phyloP scores from a whole-genome alignment of 23 tunicate genomes.

The Ascidia mentula region DNA sequence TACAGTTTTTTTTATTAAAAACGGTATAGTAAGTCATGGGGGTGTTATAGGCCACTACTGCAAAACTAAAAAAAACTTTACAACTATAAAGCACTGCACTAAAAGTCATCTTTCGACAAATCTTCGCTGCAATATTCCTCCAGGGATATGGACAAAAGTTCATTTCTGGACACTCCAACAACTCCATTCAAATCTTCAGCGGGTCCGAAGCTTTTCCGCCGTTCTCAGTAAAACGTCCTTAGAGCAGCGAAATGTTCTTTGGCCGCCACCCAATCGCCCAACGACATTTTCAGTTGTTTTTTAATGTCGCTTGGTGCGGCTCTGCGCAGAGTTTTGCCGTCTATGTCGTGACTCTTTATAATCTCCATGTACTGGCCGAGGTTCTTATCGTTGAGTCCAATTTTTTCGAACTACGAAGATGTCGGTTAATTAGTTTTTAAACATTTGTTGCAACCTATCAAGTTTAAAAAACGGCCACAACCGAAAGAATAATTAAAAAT shows the following conservation, averaged over 20 bases:
- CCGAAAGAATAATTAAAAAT: too few species aligned
- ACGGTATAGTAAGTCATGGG: too few species aligned
- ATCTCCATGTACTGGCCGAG: constrained; percentile 7
- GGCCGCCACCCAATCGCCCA: constrained; percentile 32
- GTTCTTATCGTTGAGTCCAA: constrained; percentile 22
- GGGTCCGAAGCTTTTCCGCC: background rate
- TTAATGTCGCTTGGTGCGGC: background rate
- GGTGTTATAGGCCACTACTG: too few species aligned
- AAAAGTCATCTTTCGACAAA: too few species aligned
- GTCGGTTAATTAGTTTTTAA: too few species aligned
- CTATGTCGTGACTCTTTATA: constrained; percentile 12
- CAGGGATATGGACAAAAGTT: background rate
- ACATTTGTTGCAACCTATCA: too few species aligned
- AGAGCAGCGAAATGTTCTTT: constrained; percentile 7
- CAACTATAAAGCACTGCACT: too few species aligned
- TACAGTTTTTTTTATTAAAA: too few species aligned
- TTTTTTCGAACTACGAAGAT: constrained; percentile 23
- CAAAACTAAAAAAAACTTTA: too few species aligned
- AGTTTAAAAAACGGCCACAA: too few species aligned
- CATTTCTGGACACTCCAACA: too few species aligned
- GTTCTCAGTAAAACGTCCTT: background rate
- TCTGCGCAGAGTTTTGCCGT: constrained; percentile 6
- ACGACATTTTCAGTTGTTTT: constrained; percentile 14
- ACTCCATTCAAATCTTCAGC: too few species aligned
- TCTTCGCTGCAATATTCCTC: background rate